Evolutionary conservation across 2,888 invertebrate genomes (phyloP).

Genomic region (Pomacea canaliculata): DNA sequence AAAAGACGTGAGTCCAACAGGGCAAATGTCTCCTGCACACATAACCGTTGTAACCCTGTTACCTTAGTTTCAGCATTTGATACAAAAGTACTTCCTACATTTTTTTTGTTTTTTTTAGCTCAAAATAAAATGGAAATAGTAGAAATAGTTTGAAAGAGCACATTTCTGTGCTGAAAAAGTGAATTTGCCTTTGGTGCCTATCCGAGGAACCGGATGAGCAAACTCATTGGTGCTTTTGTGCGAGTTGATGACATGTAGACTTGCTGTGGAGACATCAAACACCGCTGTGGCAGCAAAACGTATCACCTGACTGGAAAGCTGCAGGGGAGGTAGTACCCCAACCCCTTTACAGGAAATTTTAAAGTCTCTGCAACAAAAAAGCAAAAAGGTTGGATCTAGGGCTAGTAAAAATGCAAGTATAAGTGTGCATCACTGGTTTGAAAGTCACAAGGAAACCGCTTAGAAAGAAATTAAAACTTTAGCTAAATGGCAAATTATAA

Average conservation of each 20-base stretch:
- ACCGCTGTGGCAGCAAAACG: conserved; percentile 68
- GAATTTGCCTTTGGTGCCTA: conserved; percentile 59
- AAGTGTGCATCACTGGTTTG: too few species aligned
- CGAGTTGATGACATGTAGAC: conserved; percentile 64
- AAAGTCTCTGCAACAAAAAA: conserved; percentile 60
- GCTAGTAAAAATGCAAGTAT: not conserved
- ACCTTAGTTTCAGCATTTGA: too few species aligned
- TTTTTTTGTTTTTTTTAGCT: too few species aligned
- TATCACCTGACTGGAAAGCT: conserved; percentile 66
- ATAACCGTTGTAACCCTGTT: not conserved
- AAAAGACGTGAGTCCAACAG: conserved; percentile 69
- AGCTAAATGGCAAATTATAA: too few species aligned
- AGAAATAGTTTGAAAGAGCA: too few species aligned
- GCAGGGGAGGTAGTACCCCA: conserved; percentile 68
- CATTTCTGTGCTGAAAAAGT: too few species aligned
- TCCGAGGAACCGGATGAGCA: conserved; percentile 69
- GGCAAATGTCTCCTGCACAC: conserved; percentile 63
- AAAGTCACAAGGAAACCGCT: too few species aligned
- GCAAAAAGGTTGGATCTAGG: not conserved
- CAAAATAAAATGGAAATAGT: too few species aligned
- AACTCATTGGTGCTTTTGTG: conserved; percentile 68
- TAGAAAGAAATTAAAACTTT: too few species aligned
- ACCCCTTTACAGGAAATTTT: conserved; percentile 66
- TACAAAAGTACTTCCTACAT: too few species aligned
- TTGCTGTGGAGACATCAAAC: conserved; percentile 63